A percentile compares a stretch with the other conserved stretches of the same genome.
These are phyloP conservation scores for Papilio demoleus DNA, from an alignment of 2,888 invertebrate genomes.

Conservation along the genomic window DNA sequence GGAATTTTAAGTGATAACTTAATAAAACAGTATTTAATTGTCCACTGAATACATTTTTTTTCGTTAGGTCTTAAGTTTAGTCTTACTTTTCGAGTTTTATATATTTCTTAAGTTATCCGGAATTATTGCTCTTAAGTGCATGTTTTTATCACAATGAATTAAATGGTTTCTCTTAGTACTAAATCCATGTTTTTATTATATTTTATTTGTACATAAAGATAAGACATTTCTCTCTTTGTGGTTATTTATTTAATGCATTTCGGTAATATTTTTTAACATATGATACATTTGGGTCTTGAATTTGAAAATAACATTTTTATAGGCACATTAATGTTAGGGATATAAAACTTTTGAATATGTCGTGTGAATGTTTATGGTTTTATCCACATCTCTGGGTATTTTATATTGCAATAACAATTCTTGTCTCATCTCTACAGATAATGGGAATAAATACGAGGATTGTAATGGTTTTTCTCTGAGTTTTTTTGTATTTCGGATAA, in stretches of 20 bases:
- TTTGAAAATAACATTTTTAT: constrained; percentile 8
- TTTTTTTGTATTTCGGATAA: too few relatives aligned
- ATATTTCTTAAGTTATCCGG: too few relatives aligned
- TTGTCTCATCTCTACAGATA: background rate
- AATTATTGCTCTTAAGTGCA: too few relatives aligned
- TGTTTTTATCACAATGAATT: background rate
- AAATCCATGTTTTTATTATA: too few relatives aligned
- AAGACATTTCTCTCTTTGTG: background rate
- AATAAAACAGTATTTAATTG: too few relatives aligned
- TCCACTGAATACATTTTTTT: too few relatives aligned
- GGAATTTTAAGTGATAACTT: too few relatives aligned
- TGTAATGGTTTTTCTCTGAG: too few relatives aligned
- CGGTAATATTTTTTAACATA: background rate
- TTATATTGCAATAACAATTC: constrained; percentile 10
- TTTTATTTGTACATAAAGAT: background rate
- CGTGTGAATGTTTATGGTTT: constrained; percentile 21
- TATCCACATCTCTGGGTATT: constrained; percentile 9
- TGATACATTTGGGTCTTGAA: background rate
- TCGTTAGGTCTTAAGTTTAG: too few relatives aligned
- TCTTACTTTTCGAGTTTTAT: too few relatives aligned
- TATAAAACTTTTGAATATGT: constrained; percentile 34
- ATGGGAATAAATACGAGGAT: background rate
- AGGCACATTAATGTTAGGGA: constrained; percentile 16
- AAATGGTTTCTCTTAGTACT: too few relatives aligned
- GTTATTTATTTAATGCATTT: background rate